Percentiles rank a stretch among this genome's conserved stretches.
Conservation (phyloP, 2,113 vertebrate genomes). For the Pelvicachromis taeniatus region DNA sequence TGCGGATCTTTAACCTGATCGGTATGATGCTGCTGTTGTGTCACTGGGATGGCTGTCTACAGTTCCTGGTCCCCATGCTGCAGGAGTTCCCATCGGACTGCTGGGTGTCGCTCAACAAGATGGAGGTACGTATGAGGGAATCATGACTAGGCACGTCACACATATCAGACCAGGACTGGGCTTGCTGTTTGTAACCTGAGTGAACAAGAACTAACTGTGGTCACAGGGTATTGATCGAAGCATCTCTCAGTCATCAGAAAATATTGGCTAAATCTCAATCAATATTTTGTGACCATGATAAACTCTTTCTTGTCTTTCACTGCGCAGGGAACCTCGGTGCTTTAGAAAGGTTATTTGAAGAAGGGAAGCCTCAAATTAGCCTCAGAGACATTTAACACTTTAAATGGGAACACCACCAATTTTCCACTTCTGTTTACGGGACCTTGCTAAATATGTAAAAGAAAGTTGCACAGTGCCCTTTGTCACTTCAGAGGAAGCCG, state of each 20-base stretch:
- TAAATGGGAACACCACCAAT: neutral
- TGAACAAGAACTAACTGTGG: neutral
- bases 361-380: neutral
- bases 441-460: neutral
- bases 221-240: neutral
- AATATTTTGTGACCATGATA: neutral
- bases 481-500: neutral
- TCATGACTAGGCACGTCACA: neutral
- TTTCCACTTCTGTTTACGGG: neutral
- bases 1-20: slow-evolving; percentile 95
- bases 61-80: slow-evolving; percentile 98
- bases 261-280: slow-evolving; percentile 1
- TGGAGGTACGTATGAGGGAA: slow-evolving; percentile 81
- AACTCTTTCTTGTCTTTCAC: neutral
- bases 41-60: slow-evolving; percentile 96
- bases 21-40: slow-evolving; percentile 97
- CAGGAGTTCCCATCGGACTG: slow-evolving; percentile 95
- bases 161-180: neutral
- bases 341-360: neutral
- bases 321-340: neutral
- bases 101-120: slow-evolving; percentile 96
- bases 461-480: neutral
- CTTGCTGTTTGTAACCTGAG: neutral
- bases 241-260: neutral
- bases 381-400: neutral